A percentile compares a stretch with the other conserved stretches of the same genome.
Conservation (phyloP, 2,797 vertebrate genomes). For the Squalus acanthias region DNA sequence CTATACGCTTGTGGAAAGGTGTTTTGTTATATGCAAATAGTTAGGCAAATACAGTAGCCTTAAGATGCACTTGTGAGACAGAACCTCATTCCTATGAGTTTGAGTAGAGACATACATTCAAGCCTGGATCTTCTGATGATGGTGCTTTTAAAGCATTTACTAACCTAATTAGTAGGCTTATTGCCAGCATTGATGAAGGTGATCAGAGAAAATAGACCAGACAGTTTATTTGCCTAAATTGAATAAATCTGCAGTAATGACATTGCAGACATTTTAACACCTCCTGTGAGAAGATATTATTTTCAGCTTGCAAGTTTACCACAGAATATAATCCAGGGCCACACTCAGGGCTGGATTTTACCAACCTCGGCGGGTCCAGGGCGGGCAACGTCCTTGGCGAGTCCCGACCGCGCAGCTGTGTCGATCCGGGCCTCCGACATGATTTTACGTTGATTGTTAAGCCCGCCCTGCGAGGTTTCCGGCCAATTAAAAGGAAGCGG, state of each 20-base stretch:
- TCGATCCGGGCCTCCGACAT: too few species aligned
- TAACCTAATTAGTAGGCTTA: background rate
- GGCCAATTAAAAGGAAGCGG: too few species aligned
- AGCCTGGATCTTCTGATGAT: background rate
- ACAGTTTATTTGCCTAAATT: background rate
- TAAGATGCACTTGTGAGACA: background rate
- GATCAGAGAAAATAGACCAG: constrained; percentile 10
- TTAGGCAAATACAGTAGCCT: background rate
- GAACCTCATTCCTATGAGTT: background rate
- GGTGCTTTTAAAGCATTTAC: background rate
- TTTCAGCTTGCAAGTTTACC: background rate
- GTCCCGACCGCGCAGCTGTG: too few species aligned
- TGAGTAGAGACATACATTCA: background rate
- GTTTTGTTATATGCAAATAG: background rate
- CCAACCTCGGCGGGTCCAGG: too few species aligned
- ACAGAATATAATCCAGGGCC: background rate
- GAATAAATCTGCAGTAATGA: background rate
- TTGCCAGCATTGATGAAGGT: background rate
- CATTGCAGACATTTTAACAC: background rate
- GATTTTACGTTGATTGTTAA: too few species aligned
- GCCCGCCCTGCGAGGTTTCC: too few species aligned
- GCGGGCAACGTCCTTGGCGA: too few species aligned
- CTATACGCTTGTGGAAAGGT: background rate
- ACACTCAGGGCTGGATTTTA: background rate
- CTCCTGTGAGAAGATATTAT: background rate